Percentiles rank a stretch among this genome's conserved stretches.
Conservation (phyloP, 2,888 invertebrate species). For the Creontiades dilutus region DNA sequence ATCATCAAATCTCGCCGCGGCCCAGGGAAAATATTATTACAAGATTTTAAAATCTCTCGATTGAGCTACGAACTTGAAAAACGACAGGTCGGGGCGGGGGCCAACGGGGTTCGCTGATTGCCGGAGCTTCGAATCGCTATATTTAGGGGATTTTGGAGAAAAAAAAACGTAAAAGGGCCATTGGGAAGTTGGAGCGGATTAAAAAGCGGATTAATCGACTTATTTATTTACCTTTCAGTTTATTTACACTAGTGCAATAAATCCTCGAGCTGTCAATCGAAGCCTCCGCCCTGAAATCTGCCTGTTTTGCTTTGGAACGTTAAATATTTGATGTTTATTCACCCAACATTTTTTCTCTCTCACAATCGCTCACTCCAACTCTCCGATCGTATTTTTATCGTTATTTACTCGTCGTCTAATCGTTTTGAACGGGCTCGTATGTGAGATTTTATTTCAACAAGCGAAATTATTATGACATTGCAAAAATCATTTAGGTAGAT, state of each 20-base stretch:
- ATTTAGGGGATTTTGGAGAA: slow-evolving; percentile 29
- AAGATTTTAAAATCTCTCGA: slow-evolving; percentile 57
- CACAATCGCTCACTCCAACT: not conserved
- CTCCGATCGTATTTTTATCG: not conserved
- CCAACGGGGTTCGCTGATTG: slow-evolving; percentile 20
- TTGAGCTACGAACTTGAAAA: slow-evolving; percentile 23
- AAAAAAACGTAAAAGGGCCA: slow-evolving; percentile 57
- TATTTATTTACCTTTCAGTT: slow-evolving; percentile 66
- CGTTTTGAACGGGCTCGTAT: not conserved
- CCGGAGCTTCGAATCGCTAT: slow-evolving; percentile 41
- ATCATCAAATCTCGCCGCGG: not conserved
- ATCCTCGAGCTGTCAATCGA: slow-evolving; percentile 60
- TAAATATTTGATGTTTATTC: slow-evolving; percentile 55
- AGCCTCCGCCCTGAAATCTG: slow-evolving; percentile 49
- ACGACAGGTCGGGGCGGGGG: not conserved
- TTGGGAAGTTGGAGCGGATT: slow-evolving; percentile 56
- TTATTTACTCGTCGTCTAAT: not conserved
- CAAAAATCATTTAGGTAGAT: not conserved
- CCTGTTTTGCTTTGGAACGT: slow-evolving; percentile 50
- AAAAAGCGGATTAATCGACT: slow-evolving; percentile 68
- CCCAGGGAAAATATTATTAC: slow-evolving; percentile 60
- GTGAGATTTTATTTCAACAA: not conserved
- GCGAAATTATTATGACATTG: not conserved
- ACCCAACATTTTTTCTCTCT: slow-evolving; percentile 42
- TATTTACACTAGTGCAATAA: slow-evolving; percentile 70